Base-by-base conservation (phyloP, 2,888 invertebrate species). In the Liodrosophila aerea region DNA sequence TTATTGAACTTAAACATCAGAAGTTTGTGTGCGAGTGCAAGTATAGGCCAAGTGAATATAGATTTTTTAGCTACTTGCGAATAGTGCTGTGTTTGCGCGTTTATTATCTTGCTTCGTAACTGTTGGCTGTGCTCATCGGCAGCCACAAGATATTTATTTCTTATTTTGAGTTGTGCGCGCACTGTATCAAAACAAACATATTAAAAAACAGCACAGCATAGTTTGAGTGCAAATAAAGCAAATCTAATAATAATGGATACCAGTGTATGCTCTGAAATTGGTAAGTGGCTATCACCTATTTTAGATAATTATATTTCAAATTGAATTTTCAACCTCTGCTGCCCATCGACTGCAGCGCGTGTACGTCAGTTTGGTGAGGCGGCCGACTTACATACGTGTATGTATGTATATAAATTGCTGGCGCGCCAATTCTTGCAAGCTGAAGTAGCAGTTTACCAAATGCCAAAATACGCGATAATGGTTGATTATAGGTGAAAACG, bases 271-370 rank as follows among this genome's bases (percentile, higher is more conserved):
- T 51, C 69, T 7, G 69, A 40, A 58, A 44, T 54, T 9, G 70
- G 70, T 70, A 58, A 73, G 69, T 70, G 8, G 5, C 0, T 13
- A 15, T 13, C 3, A n/a, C 7, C 2, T 1, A 5, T 15, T n/a
- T 29, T 11, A 18, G 15, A 13, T 15, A 52, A 63, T 72, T 43
- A n/a, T 64, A 84, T 76, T 84, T 85, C 57, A 67, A 81, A 81
- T 81, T 81, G 78, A 81, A 77, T 81, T 86, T 81, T 81, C 82
- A 84, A 84, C 81, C 60, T 69, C 56, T 63, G 40, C 13, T 34
- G 49, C 56, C n/a, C 47, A 54, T 61, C 81, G 62, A 62, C 34
- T 31, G 30, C 49, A 69, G 51, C 73, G 71, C 71, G 71, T 72
- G 72, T 61, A 69, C 64, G 52, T 64, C 58, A 69, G 58, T 70